Base-by-base conservation (phyloP, 2,888 invertebrate species). In the Apodemia mormo region DNA sequence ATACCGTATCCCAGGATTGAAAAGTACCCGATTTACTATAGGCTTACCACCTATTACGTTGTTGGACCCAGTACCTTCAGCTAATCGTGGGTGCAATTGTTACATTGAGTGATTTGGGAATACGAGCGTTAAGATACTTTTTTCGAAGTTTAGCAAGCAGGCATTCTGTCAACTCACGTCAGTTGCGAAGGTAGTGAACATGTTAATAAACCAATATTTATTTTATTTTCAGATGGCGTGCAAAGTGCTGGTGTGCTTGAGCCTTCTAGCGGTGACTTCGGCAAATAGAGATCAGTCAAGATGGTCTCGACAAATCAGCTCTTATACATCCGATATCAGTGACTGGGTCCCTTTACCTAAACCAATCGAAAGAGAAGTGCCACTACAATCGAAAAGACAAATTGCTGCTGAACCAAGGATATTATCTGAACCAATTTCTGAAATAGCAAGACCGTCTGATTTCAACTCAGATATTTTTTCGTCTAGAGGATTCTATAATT, bases 301-400 rank as follows among this genome's bases (percentile, higher is more conserved):
- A 81, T 93, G 93, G 93, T 93, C 93, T 29, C 85, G 93, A 12
- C 93, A 93, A 75, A 89, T 93, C 81, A 92, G 92, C 82, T 84
- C 91, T 7, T 92, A 92, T 78, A 92, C 89, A 45, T 82, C 92
- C 33, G 93, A 92, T 74, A 88, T 90, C 70, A 82, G 90, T 74
- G 93, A 93, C 81, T 93, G 93, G 93, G 88, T 92, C 12, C 93
- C 93, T 0, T 80, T 93, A 0, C 73, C 87, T 1, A 86, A 83
- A 1, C 90, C 93, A 5, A 76, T 86, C 8, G 89, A 90, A 43
- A 82, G 82, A 75, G 87, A 78, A 40, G 73, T 79, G 30, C 81
- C 86, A 14, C 40, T 69, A 6, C 88, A 83, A 69, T 84, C 87
- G 68, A 92, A 91, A 74, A 83, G 91, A 75, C 93, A 93, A 80